These are phyloP conservation scores for Nymphicus hollandicus DNA, from an alignment of 2,113 vertebrate species.

Conservation along the genomic window DNA sequence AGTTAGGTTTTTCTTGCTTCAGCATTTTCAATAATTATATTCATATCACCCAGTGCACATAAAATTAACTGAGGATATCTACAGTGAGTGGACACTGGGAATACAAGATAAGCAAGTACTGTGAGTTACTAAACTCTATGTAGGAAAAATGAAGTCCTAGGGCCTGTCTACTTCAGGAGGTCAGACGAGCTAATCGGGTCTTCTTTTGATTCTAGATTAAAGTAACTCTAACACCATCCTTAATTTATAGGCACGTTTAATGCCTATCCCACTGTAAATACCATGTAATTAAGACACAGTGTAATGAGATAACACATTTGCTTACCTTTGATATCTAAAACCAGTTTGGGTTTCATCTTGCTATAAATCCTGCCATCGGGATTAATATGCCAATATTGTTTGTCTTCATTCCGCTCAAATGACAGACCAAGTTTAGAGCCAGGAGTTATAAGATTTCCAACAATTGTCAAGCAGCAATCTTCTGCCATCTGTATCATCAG, in stretches of 20 bases:
- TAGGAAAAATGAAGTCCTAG: background rate
- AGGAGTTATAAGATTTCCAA: constrained; percentile 84
- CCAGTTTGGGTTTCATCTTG: constrained; percentile 85
- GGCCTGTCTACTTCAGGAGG: constrained; percentile 30
- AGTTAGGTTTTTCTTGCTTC: constrained; percentile 18
- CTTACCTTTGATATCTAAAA: constrained; percentile 97
- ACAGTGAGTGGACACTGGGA: constrained; percentile 17
- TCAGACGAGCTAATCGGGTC: constrained; percentile 29
- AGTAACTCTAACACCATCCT: constrained; percentile 15
- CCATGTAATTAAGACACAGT: constrained; percentile 11
- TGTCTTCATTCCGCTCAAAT: constrained; percentile 78
- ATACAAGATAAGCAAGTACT: constrained; percentile 51
- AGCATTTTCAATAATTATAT: constrained; percentile 14
- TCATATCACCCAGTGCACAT: background rate
- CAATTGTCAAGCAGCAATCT: constrained; percentile 86
- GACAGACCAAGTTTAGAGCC: constrained; percentile 87
- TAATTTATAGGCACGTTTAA: constrained; percentile 39
- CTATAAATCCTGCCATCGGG: constrained; percentile 84
- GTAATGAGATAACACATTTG: constrained; percentile 50
- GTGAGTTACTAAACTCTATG: background rate
- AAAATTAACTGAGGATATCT: constrained; percentile 29
- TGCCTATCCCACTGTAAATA: constrained; percentile 3
- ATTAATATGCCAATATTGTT: constrained; percentile 87
- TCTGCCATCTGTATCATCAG: constrained; percentile 81
- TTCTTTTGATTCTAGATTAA: constrained; percentile 28